Base-by-base conservation (phyloP, 2,888 invertebrate genomes). In the Chaitophorus viminalis region DNA sequence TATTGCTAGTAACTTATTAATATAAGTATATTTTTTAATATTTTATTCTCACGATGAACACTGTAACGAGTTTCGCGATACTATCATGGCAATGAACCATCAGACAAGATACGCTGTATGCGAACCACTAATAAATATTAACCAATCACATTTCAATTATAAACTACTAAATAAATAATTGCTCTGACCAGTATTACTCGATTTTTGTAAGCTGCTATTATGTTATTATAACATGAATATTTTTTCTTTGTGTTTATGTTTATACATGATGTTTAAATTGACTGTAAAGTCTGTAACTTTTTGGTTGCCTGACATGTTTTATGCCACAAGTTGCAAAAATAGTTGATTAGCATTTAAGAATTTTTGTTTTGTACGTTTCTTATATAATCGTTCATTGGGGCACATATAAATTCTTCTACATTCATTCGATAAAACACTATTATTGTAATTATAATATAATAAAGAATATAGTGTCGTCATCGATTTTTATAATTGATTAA, bases 401-500 rank as follows among this genome's bases (percentile, higher is more conserved):
- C 2, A 60, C 21, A 21, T 6, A 6, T 6, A 21, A 60, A 21
- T 21, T 60, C 21, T 60, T 60, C 25, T 21, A 3, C 60, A 21
- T 60, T 60, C 3, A 60, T 3, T 60, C 60, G 60, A 60, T 60
- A 25, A 60, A 60, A 60, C 60, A 21, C 5, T 60, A 60, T 60
- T 21, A 25, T 60, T 60, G n/a, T n/a, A n/a, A 60, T 60, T 46
- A 9, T 9, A 46, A 46, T 14, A 14, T 11, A 5, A n/a, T n/a
- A n/a, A n/a, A n/a, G n/a, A 29, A 1, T n/a, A 31, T 1, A 8
- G 54, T 60, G 75, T 75, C 75, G 60, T 83, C 74, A 36, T 83
- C 60, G 83, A 83, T 83, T 83, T 75, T 75, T 39, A 60, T 74
- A 74, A 83, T 74, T 36, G 54, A 83, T 54, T 60, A 36, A 74